These are phyloP conservation scores for Crax fasciolata DNA, from an alignment of 2,797 vertebrate genomes.

Conservation along the genomic window DNA sequence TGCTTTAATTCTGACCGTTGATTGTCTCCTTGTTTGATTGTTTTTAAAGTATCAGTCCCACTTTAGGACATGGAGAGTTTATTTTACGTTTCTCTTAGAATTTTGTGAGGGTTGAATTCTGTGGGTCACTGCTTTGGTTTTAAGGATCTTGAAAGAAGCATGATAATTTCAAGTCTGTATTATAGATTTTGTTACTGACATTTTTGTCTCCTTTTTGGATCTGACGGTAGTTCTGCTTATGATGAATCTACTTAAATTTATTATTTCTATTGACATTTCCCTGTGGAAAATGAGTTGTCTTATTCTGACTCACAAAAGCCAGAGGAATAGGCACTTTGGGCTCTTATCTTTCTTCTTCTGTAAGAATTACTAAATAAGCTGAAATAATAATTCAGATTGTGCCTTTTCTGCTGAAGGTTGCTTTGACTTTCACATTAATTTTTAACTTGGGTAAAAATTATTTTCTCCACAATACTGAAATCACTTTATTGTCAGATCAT, in stretches of 20 bases:
- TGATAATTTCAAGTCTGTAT: neutral
- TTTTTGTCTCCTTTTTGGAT: neutral
- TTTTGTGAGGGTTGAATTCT: neutral
- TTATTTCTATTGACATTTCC: slow-evolving; percentile 49
- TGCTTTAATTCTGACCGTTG: neutral
- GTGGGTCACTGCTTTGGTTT: neutral
- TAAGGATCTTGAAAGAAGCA: neutral
- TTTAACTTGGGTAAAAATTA: neutral
- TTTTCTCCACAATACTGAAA: neutral
- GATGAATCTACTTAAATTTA: slow-evolving; percentile 16
- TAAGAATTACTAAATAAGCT: slow-evolving; percentile 52
- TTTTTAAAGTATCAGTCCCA: neutral
- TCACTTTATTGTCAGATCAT: neutral
- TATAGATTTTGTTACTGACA: neutral
- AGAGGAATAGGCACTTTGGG: neutral
- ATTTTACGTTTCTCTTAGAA: slow-evolving; percentile 13
- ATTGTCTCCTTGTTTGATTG: neutral
- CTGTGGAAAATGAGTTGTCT: neutral
- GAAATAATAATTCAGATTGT: neutral
- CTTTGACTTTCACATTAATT: slow-evolving; percentile 53
- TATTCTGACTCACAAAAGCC: slow-evolving; percentile 40
- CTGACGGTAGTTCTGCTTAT: neutral
- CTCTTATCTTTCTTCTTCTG: slow-evolving; percentile 13
- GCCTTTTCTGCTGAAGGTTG: slow-evolving; percentile 5
- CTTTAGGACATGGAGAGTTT: neutral